A percentile compares a stretch with the other conserved stretches of the same genome.
phyloP scores from a whole-genome alignment of 2,113 vertebrate genomes.

The Takifugu flavidus region DNA sequence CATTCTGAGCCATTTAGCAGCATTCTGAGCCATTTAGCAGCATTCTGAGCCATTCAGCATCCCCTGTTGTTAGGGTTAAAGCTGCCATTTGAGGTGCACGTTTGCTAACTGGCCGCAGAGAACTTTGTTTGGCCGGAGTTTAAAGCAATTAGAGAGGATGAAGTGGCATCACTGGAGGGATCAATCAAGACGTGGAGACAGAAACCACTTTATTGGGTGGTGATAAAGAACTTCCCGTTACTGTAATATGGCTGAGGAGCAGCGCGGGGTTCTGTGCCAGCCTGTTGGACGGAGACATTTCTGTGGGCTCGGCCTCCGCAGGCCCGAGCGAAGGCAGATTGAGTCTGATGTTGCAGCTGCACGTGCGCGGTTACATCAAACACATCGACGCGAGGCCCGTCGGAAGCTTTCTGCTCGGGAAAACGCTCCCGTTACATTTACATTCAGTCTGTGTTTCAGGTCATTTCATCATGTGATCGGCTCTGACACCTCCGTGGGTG shows the following conservation, averaged over 20 bases:
- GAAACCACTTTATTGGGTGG: slow-evolving; percentile 22
- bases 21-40: too few species aligned
- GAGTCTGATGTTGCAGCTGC: too few species aligned
- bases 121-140: slow-evolving; percentile 8
- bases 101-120: background rate
- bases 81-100: background rate
- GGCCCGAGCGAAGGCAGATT: too few species aligned
- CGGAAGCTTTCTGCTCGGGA: too few species aligned
- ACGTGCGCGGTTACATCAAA: too few species aligned
- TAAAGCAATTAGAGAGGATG: slow-evolving; percentile 2
- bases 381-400: too few species aligned
- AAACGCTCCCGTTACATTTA: too few species aligned
- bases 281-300: background rate
- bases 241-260: slow-evolving; percentile 5
- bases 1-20: too few species aligned
- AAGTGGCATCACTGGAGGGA: slow-evolving; percentile 1
- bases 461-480: background rate
- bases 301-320: slow-evolving; percentile 4
- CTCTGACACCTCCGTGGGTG: background rate
- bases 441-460: too few species aligned
- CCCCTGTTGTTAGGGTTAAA: too few species aligned
- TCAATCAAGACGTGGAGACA: background rate
- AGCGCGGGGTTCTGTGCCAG: slow-evolving; percentile 9
- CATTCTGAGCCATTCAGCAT: too few species aligned
- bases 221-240: slow-evolving; percentile 6